These are phyloP conservation scores for Procavia capensis DNA, from an alignment of 2,113 vertebrate species.

Conservation along the genomic window DNA sequence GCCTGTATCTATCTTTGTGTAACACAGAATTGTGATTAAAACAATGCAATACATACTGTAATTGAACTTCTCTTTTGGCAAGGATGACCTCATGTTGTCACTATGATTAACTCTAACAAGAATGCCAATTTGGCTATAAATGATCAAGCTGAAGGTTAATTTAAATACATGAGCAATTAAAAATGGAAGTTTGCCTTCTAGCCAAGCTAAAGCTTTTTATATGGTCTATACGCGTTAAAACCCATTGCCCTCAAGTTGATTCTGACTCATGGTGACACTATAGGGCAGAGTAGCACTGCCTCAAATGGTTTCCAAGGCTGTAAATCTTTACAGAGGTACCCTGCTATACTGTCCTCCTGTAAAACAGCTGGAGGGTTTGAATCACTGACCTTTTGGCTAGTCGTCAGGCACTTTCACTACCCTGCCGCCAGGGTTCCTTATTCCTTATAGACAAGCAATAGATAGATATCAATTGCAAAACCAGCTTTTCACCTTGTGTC, in stretches of 20 bases:
- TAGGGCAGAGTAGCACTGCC: too few relatives aligned
- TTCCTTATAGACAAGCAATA: not conserved
- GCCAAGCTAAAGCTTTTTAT: slow-evolving; percentile 36
- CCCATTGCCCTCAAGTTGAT: too few relatives aligned
- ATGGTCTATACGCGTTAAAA: not conserved
- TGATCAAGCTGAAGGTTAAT: slow-evolving; percentile 64
- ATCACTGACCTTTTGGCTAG: too few relatives aligned
- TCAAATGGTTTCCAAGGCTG: too few relatives aligned
- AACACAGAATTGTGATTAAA: slow-evolving; percentile 38
- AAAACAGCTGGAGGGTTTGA: too few relatives aligned
- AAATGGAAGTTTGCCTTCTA: slow-evolving; percentile 64
- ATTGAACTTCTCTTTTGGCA: slow-evolving; percentile 47
- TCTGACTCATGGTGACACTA: too few relatives aligned
- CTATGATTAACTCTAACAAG: slow-evolving; percentile 48
- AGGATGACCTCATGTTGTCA: slow-evolving; percentile 38
- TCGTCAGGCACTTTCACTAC: too few relatives aligned
- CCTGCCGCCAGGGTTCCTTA: too few relatives aligned
- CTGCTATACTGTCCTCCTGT: too few relatives aligned
- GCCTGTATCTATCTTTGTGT: slow-evolving; percentile 23
- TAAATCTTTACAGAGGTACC: too few relatives aligned
- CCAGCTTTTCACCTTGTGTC: not conserved
- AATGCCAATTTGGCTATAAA: slow-evolving; percentile 26
- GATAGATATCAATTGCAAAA: not conserved
- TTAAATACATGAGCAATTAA: slow-evolving; percentile 43
- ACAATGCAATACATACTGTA: not conserved